These are phyloP conservation scores for Homarus gammarus DNA, from an alignment of 2,888 invertebrate species.

Conservation along the genomic window DNA sequence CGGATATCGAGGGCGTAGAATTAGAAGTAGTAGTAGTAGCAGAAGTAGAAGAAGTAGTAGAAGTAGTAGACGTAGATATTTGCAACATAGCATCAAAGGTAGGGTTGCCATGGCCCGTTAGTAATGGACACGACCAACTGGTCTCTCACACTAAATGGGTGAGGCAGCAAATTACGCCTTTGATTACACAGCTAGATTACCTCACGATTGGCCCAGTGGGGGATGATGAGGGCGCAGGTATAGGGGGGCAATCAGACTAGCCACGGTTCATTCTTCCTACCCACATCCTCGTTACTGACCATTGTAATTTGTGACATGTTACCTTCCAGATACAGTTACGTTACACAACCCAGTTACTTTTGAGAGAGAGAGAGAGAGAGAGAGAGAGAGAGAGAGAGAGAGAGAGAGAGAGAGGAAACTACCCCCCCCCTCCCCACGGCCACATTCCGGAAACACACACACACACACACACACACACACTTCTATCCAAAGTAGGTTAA, in stretches of 20 bases:
- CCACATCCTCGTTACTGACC: background rate
- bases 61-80: background rate
- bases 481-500: no score
- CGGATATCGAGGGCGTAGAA: no score
- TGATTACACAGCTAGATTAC: background rate
- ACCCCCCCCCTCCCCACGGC: no score
- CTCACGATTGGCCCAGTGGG: background rate
- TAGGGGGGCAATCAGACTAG: background rate
- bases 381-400: no score
- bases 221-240: background rate
- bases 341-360: background rate
- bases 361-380: no score
- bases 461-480: no score
- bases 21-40: no score
- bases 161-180: background rate
- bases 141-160: background rate
- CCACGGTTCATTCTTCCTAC: background rate
- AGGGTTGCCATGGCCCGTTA: background rate
- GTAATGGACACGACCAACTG: background rate
- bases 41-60: no score
- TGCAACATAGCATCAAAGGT: background rate
- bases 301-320: background rate
- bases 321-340: no score
- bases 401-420: no score
- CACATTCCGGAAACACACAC: no score